Evolutionary conservation across 2,113 vertebrate species (phyloP).

Genomic region (Corythornis vintsioides): DNA sequence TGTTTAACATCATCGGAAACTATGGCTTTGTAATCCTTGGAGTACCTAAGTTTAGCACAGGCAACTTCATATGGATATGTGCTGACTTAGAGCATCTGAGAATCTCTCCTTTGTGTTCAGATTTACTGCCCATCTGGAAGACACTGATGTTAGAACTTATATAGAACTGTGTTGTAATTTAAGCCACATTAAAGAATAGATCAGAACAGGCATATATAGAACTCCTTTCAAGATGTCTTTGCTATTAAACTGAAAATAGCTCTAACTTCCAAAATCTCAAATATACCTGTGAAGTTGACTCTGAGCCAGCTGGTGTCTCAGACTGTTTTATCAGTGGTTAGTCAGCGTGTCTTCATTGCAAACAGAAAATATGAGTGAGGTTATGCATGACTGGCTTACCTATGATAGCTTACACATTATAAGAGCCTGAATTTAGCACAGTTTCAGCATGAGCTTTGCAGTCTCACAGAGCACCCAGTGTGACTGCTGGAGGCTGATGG

Average conservation of each 20-base stretch:
- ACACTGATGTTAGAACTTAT: slow-evolving; percentile 19
- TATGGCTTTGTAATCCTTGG: neutral
- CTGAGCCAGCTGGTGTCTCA: neutral
- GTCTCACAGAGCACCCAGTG: rapidly evolving
- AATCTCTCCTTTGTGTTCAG: neutral
- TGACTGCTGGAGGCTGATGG: neutral
- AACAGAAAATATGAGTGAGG: neutral
- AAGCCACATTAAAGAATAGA: slow-evolving; percentile 59
- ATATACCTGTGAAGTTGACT: neutral
- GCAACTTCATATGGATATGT: slow-evolving; percentile 8
- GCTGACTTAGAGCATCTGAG: slow-evolving; percentile 39
- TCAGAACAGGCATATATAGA: slow-evolving; percentile 4
- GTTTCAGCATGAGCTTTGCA: neutral
- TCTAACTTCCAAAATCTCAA: neutral
- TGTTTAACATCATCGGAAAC: neutral
- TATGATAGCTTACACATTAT: rapidly evolving
- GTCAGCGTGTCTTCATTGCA: neutral
- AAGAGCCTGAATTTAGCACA: neutral
- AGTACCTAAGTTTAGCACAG: neutral
- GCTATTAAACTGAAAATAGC: neutral
- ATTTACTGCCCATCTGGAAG: slow-evolving; percentile 62
- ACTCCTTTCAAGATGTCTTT: slow-evolving; percentile 31
- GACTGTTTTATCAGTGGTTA: neutral
- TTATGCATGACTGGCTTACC: neutral
- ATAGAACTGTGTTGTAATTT: neutral